Conservation (phyloP, 2,888 invertebrate genomes). For the Cataglyphis livida region DNA sequence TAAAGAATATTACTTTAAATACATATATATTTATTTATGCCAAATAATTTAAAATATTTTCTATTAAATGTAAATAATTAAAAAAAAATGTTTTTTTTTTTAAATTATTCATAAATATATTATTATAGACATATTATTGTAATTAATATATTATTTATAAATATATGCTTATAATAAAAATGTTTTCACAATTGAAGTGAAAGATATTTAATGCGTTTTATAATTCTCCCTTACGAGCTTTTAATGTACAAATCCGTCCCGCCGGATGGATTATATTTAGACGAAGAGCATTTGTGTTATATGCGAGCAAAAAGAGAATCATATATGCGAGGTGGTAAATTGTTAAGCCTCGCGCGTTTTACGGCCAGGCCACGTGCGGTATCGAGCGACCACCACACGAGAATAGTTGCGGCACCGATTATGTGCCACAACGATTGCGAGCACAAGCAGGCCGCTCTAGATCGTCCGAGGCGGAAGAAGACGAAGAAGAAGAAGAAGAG, state of each 20-base stretch:
- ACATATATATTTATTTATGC: background rate
- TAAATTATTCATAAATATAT: background rate
- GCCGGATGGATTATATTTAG: conserved; percentile 40
- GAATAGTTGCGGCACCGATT: conserved; percentile 43
- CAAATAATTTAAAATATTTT: background rate
- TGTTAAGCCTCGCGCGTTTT: conserved; percentile 25
- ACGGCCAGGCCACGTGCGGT: conserved; percentile 7
- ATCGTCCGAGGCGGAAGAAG: conserved; percentile 46
- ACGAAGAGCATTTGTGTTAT: conserved; percentile 15
- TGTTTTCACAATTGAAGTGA: background rate
- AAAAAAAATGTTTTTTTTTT: background rate
- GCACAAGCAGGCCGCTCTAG: conserved; percentile 37
- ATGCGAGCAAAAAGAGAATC: conserved; percentile 29
- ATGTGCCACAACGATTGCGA: conserved; percentile 21
- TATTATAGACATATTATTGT: background rate
- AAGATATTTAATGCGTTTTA: background rate
- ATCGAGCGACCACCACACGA: conserved; percentile 21
- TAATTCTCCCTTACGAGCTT: conserved; percentile 6
- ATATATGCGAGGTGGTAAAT: conserved; percentile 21
- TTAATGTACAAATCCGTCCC: conserved; percentile 21
- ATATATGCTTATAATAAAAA: background rate
- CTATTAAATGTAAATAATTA: background rate
- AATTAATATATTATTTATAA: background rate
- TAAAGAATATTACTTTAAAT: background rate
- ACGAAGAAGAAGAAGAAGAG: background rate